Base-by-base conservation (phyloP, 1,140 invertebrate genomes). In the Zaprionus ghesquierei region DNA sequence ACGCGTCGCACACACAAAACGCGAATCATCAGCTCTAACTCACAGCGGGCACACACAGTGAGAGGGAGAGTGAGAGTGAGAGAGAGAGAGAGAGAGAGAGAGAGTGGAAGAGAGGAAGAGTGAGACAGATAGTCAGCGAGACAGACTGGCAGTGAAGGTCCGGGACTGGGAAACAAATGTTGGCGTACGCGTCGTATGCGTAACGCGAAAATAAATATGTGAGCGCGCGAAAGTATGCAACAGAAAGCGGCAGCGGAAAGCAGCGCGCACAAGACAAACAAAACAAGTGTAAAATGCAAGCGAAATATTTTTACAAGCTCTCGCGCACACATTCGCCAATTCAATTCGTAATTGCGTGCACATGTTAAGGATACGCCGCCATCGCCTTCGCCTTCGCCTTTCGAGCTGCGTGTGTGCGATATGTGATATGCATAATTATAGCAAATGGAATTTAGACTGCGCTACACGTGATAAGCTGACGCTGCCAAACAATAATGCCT, bases 121-220 rank as follows among this genome's bases (percentile, higher is more conserved):
- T 27, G 33, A 15, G 25, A 25, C 29, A 38, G 13, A 6, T 5
- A 41, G 5, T 15, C 35, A 15, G 35, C 31, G 10, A 33, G 46
- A 38, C 58, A 63, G 44, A 54, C 50, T 25, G 31, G 6, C 35
- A 41, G 35, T n/a, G 13, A 41, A n/a, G 35, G 5, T 41, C 3
- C 9, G 41, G 18, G 18, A 5, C 18, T 18, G 41, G 15, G 41
- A 56, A 27, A 29, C 29, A 65, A 29, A 41, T n/a, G 10, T 20
- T 68, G 68, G 72, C 62, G 35, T 60, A 75, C 79, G 65, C 65
- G 69, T 63, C 79, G 79, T 68, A 81, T 82, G 75, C 59, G 79
- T 75, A 65, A 75, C 69, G 75, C 59, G 54, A 63, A 78, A 82
- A 81, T 82, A 82, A 78, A 82, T 82, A 82, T 68, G 65, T 64